These are phyloP conservation scores for Hyphantria cunea DNA, from an alignment of 1,140 invertebrate species.

Conservation along the genomic window DNA sequence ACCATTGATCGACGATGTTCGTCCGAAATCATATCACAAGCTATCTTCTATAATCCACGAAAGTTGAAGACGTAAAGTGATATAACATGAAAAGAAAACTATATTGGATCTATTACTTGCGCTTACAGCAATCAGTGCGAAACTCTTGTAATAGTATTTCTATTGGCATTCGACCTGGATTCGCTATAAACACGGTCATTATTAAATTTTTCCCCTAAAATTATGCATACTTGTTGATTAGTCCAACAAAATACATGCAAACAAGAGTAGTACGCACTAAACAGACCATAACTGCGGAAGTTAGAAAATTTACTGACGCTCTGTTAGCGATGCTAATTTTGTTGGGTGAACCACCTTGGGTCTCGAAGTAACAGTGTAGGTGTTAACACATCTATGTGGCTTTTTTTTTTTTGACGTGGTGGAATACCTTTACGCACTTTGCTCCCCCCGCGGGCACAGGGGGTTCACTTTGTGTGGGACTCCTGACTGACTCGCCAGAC, in stretches of 20 bases:
- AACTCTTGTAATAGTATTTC: neutral
- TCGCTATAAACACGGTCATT: neutral
- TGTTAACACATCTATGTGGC: neutral
- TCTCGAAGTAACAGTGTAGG: neutral
- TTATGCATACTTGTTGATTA: neutral
- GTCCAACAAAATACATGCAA: constrained; percentile 24
- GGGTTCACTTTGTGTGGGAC: no score
- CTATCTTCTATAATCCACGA: no score
- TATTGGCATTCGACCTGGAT: constrained; percentile 5
- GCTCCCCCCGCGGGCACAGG: no score
- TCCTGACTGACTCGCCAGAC: no score
- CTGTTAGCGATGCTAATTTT: constrained; percentile 41
- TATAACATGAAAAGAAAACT: no score
- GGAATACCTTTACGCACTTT: no score
- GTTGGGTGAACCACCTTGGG: constrained; percentile 8
- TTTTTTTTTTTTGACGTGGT: no score
- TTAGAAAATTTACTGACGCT: constrained; percentile 35
- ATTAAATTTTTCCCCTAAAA: neutral
- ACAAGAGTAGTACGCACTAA: constrained; percentile 49
- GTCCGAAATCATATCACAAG: no score
- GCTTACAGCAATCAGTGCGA: no score
- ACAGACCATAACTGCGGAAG: constrained; percentile 47
- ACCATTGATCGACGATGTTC: no score
- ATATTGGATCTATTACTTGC: no score
- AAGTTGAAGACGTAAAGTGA: no score